Evolutionary conservation across 2,888 invertebrate species (phyloP).

Genomic region (Lochmaea crataegi): DNA sequence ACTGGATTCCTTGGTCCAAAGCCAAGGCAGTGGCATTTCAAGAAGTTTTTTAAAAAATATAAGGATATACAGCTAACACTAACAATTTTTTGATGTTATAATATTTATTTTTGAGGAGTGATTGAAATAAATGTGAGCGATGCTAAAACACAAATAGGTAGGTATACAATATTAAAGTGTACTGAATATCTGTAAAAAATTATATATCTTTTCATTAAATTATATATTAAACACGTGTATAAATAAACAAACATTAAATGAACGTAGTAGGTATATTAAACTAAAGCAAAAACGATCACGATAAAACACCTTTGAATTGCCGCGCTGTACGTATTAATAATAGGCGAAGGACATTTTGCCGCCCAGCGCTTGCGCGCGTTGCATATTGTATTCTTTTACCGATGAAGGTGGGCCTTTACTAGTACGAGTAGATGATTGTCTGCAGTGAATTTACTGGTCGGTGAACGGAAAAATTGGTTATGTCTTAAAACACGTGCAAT

Average conservation of each 20-base stretch:
- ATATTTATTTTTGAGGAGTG: neutral
- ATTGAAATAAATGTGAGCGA: neutral
- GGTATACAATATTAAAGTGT: neutral
- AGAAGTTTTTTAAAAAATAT: no score
- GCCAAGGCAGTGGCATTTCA: no score
- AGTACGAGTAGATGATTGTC: constrained; percentile 53
- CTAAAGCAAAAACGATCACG: constrained; percentile 11
- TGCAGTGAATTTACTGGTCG: constrained; percentile 52
- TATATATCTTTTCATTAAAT: neutral
- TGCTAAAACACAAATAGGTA: neutral
- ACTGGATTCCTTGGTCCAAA: no score
- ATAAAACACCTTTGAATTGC: constrained; percentile 49
- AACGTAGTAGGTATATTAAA: neutral
- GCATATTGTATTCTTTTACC: constrained; percentile 47
- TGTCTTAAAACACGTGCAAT: constrained; percentile 58
- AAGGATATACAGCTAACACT: no score
- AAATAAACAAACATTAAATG: neutral
- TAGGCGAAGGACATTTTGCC: constrained; percentile 51
- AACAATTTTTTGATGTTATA: no score
- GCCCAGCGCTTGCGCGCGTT: constrained; percentile 54
- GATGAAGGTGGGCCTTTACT: constrained; percentile 54
- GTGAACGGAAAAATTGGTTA: constrained; percentile 54
- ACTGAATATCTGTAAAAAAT: neutral
- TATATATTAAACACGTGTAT: constrained; percentile 5
- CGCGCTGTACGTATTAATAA: constrained; percentile 45